Percentiles rank a stretch among this genome's conserved stretches.
These are phyloP conservation scores for Lordiphosa clarofinis DNA, from an alignment of 1,140 invertebrate species.

Conservation along the genomic window DNA sequence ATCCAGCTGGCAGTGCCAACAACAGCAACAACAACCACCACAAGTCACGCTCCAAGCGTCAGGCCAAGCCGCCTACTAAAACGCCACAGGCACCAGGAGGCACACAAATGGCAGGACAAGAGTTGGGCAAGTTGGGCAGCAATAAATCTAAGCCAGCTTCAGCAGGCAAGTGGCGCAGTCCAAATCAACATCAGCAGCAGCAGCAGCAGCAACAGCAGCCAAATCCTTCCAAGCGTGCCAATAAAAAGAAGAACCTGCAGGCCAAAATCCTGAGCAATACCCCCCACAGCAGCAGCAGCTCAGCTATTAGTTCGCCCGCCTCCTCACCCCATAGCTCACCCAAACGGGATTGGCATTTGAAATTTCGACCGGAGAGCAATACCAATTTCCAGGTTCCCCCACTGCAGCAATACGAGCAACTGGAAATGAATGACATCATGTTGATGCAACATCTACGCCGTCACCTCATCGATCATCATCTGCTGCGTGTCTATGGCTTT, in stretches of 20 bases:
- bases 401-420: constrained; percentile 67
- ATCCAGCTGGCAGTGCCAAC: constrained; percentile 6
- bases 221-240: constrained; percentile 8
- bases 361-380: constrained; percentile 19
- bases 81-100: constrained; percentile 5
- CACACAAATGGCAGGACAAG: constrained; percentile 11
- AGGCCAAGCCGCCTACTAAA: constrained; percentile 35
- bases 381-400: constrained; percentile 57
- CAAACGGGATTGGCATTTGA: constrained; percentile 21
- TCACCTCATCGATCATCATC: constrained; percentile 84
- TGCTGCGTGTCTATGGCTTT: constrained; percentile 86
- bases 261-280: constrained; percentile 12
- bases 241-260: constrained; percentile 5
- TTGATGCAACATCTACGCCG: constrained; percentile 80
- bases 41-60: constrained; percentile 47
- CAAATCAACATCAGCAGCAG: constrained; percentile 12
- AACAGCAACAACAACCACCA: constrained; percentile 13
- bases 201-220: constrained; percentile 15
- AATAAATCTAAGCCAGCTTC: neutral
- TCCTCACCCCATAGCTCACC: constrained; percentile 23
- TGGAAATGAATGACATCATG: constrained; percentile 78
- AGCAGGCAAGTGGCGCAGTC: constrained; percentile 9
- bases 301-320: constrained; percentile 46
- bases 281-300: constrained; percentile 20
- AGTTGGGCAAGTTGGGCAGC: neutral